Conservation (phyloP, 2,113 vertebrate genomes). For the Egretta garzetta region DNA sequence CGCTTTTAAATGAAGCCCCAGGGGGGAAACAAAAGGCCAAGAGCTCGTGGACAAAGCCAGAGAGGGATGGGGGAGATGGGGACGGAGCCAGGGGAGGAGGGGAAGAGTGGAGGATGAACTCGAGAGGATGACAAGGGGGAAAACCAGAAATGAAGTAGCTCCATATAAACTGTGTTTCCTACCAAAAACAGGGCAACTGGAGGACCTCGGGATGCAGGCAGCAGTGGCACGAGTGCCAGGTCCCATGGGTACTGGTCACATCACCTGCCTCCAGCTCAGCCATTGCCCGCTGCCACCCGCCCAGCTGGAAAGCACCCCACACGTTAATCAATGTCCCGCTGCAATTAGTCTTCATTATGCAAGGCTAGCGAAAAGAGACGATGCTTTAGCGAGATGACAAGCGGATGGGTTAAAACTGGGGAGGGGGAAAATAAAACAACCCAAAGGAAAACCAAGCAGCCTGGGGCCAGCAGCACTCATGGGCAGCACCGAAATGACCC, state of each 20-base stretch:
- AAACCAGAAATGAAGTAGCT: neutral
- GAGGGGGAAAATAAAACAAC: neutral
- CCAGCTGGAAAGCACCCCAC: neutral
- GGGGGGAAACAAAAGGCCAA: conserved; percentile 26
- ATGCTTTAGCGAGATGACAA: neutral
- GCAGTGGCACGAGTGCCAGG: neutral
- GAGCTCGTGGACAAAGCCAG: neutral
- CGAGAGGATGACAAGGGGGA: neutral
- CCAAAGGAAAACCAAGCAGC: neutral
- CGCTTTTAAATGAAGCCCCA: conserved; percentile 9
- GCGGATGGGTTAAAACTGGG: neutral
- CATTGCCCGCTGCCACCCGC: rapidly evolving
- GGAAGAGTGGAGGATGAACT: neutral
- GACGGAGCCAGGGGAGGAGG: neutral
- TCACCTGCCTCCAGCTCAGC: rapidly evolving
- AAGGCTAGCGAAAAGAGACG: neutral
- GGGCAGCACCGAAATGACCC: rapidly evolving
- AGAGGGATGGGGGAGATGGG: neutral
- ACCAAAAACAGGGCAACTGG: neutral
- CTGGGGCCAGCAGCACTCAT: rapidly evolving
- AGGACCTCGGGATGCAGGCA: rapidly evolving
- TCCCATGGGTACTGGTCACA: neutral
- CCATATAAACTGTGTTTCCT: neutral
- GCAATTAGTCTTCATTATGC: neutral
- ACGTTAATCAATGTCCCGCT: neutral